Conservation (phyloP, 2,888 invertebrate genomes). For the Brassicogethes aeneus region DNA sequence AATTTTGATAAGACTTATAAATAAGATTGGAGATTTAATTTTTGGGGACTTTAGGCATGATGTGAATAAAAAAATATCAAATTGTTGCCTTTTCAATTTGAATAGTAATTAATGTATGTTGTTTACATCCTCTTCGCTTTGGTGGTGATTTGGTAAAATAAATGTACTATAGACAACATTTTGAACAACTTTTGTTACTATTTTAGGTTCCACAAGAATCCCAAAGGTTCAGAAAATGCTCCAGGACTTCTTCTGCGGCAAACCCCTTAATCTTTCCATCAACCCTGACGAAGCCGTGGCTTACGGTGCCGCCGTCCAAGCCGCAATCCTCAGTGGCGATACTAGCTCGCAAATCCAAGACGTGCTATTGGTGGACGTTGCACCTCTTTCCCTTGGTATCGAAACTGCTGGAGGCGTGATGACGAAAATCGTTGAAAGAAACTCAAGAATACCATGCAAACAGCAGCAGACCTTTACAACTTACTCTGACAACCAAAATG, state of each 20-base stretch:
- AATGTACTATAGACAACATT: no score
- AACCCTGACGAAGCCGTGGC: constrained; percentile 92
- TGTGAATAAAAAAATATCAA: no score
- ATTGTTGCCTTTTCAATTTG: no score
- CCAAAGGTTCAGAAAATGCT: constrained; percentile 85
- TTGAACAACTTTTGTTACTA: no score
- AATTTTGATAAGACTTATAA: no score
- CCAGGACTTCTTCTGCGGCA: constrained; percentile 72
- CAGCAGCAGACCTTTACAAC: constrained; percentile 78
- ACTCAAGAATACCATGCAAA: constrained; percentile 71
- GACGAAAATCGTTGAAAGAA: constrained; percentile 78
- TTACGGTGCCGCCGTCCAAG: constrained; percentile 90
- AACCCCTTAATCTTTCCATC: constrained; percentile 80
- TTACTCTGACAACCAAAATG: constrained; percentile 86
- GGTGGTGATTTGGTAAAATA: no score
- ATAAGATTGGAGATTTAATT: no score
- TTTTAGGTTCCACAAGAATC: constrained; percentile 68
- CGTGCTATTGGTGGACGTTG: constrained; percentile 73
- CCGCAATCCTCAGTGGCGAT: constrained; percentile 74
- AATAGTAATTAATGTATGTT: no score
- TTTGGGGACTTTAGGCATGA: no score
- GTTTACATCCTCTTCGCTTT: no score
- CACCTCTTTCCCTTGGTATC: constrained; percentile 67
- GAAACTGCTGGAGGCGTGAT: constrained; percentile 81
- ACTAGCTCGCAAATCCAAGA: constrained; percentile 66